Evolutionary conservation across 2,888 invertebrate species (phyloP).

Genomic region (Zaprionus obscuricornis): DNA sequence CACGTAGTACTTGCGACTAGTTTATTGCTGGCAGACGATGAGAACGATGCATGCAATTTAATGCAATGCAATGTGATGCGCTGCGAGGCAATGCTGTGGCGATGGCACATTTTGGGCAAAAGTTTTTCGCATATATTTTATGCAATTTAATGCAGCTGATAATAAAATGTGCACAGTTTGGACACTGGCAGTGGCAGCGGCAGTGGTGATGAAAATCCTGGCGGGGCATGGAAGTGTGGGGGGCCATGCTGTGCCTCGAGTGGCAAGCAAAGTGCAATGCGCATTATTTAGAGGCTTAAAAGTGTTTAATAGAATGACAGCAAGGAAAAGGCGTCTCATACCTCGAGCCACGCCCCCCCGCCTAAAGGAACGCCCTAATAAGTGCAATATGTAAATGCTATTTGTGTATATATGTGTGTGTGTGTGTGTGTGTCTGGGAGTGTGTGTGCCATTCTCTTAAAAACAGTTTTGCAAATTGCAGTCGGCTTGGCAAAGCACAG

Average conservation of each 20-base stretch:
- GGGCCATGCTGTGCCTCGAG: neutral
- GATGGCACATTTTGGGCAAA: conserved; percentile 21
- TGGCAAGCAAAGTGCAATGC: conserved; percentile 42
- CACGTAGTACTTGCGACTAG: conserved; percentile 43
- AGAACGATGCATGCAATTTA: conserved; percentile 12
- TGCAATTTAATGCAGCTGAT: conserved; percentile 67
- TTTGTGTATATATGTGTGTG: too few species aligned
- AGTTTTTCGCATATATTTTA: conserved; percentile 55
- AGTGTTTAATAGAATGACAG: conserved; percentile 51
- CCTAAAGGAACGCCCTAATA: conserved; percentile 36
- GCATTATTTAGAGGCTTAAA: conserved; percentile 65
- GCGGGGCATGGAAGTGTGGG: too few species aligned
- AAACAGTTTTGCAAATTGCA: conserved; percentile 60
- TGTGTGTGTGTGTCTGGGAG: neutral
- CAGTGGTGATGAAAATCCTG: too few species aligned
- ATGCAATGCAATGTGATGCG: too few species aligned
- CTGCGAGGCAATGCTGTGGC: too few species aligned
- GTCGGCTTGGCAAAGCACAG: conserved; percentile 3
- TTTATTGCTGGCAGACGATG: conserved; percentile 38
- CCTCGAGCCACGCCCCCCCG: too few species aligned
- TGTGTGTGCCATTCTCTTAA: conserved; percentile 16
- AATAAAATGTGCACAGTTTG: conserved; percentile 49
- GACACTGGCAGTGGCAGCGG: neutral
- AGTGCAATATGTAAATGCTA: conserved; percentile 50
- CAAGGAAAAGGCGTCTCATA: conserved; percentile 2